These are phyloP conservation scores for Drosophila neocordata DNA, from an alignment of 1,140 invertebrate genomes.

Conservation along the genomic window DNA sequence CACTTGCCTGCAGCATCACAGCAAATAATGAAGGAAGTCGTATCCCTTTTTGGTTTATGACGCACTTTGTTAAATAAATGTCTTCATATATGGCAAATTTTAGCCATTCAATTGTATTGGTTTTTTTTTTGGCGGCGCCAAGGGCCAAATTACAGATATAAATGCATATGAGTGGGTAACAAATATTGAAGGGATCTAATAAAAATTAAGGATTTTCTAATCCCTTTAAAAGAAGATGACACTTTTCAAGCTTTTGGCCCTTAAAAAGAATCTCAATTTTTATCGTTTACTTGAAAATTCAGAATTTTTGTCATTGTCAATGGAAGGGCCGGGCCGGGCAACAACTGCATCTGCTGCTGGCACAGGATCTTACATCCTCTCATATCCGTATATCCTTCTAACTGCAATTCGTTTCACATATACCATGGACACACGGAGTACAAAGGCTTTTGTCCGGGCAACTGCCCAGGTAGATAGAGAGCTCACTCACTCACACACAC, in stretches of 20 bases:
- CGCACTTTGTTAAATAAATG: slow-evolving; percentile 1
- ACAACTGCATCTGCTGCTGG: slow-evolving; percentile 31
- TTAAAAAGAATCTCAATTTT: background rate
- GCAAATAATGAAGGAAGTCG: slow-evolving; percentile 15
- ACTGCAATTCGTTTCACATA: slow-evolving; percentile 48
- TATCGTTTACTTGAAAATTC: slow-evolving; percentile 28
- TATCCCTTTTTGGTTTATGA: slow-evolving; percentile 3
- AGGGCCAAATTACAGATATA: background rate
- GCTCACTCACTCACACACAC: background rate
- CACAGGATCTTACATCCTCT: slow-evolving; percentile 31
- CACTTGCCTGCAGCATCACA: slow-evolving; percentile 20
- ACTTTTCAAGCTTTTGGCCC: background rate
- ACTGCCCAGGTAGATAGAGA: slow-evolving; percentile 49
- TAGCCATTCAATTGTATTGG: slow-evolving; percentile 15
- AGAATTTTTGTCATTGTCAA: slow-evolving; percentile 31
- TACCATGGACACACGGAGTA: slow-evolving; percentile 42
- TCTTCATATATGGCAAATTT: background rate
- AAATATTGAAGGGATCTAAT: too few species aligned
- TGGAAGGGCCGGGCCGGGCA: background rate
- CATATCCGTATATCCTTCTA: slow-evolving; percentile 52
- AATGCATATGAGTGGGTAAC: too few species aligned
- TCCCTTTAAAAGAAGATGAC: too few species aligned
- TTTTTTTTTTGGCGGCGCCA: slow-evolving; percentile 10
- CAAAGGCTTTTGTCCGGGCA: slow-evolving; percentile 55
- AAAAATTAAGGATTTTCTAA: too few species aligned